Evolutionary conservation across 2,888 invertebrate genomes (phyloP).

Genomic region (Blomia tropicalis): DNA sequence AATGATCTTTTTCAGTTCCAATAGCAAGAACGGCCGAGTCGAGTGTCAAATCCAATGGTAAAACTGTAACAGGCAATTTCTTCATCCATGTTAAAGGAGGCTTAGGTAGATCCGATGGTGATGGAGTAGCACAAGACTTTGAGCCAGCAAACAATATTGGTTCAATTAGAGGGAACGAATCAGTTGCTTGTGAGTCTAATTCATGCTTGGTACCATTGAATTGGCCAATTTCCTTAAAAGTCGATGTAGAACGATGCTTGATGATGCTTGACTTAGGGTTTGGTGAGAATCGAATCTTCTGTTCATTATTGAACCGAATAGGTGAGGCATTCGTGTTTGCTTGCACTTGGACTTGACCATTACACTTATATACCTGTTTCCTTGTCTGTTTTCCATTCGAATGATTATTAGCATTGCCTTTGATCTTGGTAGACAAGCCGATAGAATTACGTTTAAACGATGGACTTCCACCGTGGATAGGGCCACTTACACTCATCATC

Average conservation of each 20-base stretch:
- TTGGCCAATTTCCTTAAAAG: background rate
- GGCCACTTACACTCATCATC: background rate
- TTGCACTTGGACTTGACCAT: background rate
- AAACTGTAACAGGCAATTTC: background rate
- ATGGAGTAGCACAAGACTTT: constrained; percentile 6
- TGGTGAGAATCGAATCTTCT: constrained; percentile 2
- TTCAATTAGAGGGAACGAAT: background rate
- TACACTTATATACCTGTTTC: background rate
- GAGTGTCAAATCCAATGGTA: background rate
- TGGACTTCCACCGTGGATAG: constrained; percentile 4
- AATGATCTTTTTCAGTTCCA: background rate
- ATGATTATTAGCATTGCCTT: background rate
- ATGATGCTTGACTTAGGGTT: constrained; percentile 9
- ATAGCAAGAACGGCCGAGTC: constrained; percentile 1
- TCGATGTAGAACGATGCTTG: background rate
- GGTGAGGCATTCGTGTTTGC: background rate
- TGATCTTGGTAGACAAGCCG: background rate
- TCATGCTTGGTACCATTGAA: background rate
- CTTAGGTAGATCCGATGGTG: constrained; percentile 10
- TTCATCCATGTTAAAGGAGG: constrained; percentile 10
- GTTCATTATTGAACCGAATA: background rate
- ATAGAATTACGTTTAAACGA: background rate
- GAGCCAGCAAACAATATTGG: constrained; percentile 11
- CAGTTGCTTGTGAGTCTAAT: background rate
- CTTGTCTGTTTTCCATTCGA: background rate